These are phyloP conservation scores for Drosophila emarginata DNA, from an alignment of 2,888 invertebrate species.

Conservation along the genomic window DNA sequence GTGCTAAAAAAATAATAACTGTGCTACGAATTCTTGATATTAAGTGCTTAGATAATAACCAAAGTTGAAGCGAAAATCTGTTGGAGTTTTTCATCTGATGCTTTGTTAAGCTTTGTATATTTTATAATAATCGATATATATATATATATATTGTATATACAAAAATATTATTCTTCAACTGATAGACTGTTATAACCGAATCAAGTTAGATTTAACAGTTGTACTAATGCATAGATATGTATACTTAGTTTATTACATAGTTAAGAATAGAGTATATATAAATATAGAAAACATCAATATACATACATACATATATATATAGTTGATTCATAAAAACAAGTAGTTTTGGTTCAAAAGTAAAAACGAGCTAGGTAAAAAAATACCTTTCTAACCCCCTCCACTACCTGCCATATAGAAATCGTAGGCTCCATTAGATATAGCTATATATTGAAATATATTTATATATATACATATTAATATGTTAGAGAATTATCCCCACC, in stretches of 20 bases:
- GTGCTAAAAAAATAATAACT: background rate
- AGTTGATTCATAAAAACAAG: background rate
- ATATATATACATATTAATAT: background rate
- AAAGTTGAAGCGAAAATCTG: background rate
- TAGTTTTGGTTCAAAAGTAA: conserved; percentile 1
- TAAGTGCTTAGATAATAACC: background rate
- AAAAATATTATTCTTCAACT: background rate
- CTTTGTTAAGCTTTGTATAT: conserved; percentile 12
- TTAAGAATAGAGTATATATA: background rate
- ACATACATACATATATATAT: background rate
- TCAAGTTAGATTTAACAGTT: background rate
- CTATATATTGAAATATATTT: background rate
- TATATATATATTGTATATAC: conserved; percentile 23
- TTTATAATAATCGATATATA: conserved; percentile 10
- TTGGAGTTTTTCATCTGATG: conserved; percentile 1
- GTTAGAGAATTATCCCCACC: background rate
- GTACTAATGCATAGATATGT: background rate
- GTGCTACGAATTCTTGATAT: background rate
- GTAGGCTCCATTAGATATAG: background rate
- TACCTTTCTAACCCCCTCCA: background rate
- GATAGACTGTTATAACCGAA: background rate
- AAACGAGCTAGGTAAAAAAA: background rate
- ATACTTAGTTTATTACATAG: conserved; percentile 1
- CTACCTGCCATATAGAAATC: background rate
- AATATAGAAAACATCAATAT: background rate